Base-by-base conservation (phyloP, 2,888 invertebrate species). In the Pediacus dermestoides region DNA sequence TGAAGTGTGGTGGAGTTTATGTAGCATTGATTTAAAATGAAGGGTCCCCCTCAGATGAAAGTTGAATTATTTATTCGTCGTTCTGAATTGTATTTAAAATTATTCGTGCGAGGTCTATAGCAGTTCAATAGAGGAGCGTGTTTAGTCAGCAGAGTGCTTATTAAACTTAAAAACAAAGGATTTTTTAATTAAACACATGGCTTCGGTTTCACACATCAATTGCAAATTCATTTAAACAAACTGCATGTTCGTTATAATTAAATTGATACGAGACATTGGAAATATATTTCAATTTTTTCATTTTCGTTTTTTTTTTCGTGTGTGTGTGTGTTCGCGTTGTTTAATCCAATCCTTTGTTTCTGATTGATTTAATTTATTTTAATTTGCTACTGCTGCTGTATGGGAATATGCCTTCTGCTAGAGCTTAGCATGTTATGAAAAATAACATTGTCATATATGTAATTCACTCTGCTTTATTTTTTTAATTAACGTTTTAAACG, bases 131-230 rank as follows among this genome's bases (percentile, higher is more conserved):
- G 48, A 49, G 55, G 56, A 47, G 58, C 57, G 61, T 61, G 61
- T 62, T 61, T 63, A 60, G 58, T 55, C 60, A 61, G 44, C 53
- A 57, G 60, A 64, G 64, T 64, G 66, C 66, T 68, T 67, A 68
- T 67, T 68, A 68, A 66, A 66, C 64, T 67, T 64, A 67, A 67
- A 66, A 66, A 67, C 67, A 68, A 68, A 66, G 63, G 66, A 65
- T 66, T 68, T 68, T 68, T 68, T 67, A 68, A 68, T 68, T 68
- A 67, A 68, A 68, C 66, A 66, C 61, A 61, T 58, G 63, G 63
- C 62, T 58, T 59, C 61, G 63, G 64, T 64, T 67, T 67, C 66
- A 67, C 67, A 67, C 67, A 68, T 68, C 67, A 66, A 67, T 66
- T 66, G 67, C 64, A 63, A 66, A 65, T 66, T 65, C 64, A 63